These are phyloP conservation scores for Tetragnatha versicolor DNA, from an alignment of 1,140 invertebrate species.

Conservation along the genomic window DNA sequence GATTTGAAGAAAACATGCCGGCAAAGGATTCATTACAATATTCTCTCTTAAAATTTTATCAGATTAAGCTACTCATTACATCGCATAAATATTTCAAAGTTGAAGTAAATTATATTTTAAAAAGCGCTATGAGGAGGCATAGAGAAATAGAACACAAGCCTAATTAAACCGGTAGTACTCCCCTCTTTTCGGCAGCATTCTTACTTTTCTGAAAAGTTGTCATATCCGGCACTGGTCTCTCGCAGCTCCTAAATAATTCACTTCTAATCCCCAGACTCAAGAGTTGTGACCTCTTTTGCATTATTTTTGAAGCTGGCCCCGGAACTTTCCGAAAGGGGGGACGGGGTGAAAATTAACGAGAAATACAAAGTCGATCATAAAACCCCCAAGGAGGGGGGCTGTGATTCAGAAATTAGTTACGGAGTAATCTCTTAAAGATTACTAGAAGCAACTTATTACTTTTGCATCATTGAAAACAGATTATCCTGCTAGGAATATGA, in stretches of 20 bases:
- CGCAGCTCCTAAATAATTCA: background rate
- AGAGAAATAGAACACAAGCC: background rate
- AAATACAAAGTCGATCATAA: too few species aligned
- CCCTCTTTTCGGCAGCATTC: too few species aligned
- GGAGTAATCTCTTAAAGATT: too few species aligned
- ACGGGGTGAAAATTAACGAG: too few species aligned
- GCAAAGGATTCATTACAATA: background rate
- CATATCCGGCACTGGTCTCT: background rate
- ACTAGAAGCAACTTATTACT: too few species aligned
- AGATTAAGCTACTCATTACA: background rate
- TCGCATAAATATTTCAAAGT: background rate
- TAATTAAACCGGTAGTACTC: background rate
- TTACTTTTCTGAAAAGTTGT: background rate
- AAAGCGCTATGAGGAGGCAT: background rate
- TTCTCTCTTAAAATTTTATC: background rate
- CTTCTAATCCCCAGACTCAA: background rate
- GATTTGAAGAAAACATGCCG: background rate
- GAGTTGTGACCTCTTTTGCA: background rate
- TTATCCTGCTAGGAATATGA: too few species aligned
- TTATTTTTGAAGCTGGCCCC: background rate
- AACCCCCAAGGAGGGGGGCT: too few species aligned
- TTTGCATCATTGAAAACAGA: too few species aligned
- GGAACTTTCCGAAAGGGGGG: too few species aligned
- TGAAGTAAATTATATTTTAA: background rate
- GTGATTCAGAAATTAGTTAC: too few species aligned